Evolutionary conservation across 92 coral and sea anemone genomes (phyloP).

Genomic region (Meandrina meandrites): DNA sequence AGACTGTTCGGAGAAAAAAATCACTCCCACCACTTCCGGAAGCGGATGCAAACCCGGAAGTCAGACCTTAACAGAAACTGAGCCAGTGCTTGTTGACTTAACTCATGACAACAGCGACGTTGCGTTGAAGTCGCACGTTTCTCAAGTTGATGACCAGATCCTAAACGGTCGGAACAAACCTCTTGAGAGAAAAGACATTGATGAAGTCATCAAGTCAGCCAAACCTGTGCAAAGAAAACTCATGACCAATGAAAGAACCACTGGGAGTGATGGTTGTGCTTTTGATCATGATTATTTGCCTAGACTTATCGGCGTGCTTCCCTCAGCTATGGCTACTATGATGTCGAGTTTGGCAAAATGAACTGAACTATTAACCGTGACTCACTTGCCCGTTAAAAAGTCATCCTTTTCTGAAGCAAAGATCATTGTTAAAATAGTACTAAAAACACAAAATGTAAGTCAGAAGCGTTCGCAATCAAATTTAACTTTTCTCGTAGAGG

Average conservation of each 20-base stretch:
- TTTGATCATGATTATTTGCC: slow-evolving; percentile 37
- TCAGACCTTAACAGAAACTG: background rate
- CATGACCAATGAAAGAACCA: background rate
- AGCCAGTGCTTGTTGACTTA: background rate
- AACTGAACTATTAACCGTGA: background rate
- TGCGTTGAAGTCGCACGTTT: background rate
- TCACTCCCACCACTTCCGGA: background rate
- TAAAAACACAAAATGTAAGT: background rate
- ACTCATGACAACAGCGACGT: background rate
- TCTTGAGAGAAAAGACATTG: background rate
- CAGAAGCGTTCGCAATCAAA: no score
- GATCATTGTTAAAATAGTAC: background rate
- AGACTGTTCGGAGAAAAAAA: background rate
- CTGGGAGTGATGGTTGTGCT: slow-evolving; percentile 7
- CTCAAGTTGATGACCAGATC: background rate
- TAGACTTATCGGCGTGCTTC: slow-evolving; percentile 24
- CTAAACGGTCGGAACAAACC: background rate
- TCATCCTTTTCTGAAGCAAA: background rate
- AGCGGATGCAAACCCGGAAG: slow-evolving; percentile 2
- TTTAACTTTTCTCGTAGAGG: no score
- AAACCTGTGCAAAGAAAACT: slow-evolving; percentile 23
- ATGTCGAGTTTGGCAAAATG: background rate
- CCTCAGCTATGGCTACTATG: slow-evolving; percentile 13
- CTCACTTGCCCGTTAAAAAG: background rate
- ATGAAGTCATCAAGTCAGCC: background rate